These are phyloP conservation scores for Cydia fagiglandana DNA, from an alignment of 1,140 invertebrate species.

Conservation along the genomic window DNA sequence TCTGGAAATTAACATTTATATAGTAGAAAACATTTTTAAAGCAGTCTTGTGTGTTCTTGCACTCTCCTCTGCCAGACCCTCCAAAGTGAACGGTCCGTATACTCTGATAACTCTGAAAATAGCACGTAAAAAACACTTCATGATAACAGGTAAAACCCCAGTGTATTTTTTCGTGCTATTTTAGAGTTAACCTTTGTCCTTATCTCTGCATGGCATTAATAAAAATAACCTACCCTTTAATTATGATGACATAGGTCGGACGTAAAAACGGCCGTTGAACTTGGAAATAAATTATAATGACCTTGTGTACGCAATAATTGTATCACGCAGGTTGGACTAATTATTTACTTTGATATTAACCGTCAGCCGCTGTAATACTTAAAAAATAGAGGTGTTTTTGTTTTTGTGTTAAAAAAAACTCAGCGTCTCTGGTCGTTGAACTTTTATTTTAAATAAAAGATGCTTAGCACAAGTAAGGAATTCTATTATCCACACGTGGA, in stretches of 20 bases:
- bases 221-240: background rate
- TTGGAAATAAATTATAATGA: background rate
- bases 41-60: too few species aligned
- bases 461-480: too few species aligned
- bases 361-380: background rate
- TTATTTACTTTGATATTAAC: background rate
- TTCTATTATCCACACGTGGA: too few species aligned
- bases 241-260: background rate
- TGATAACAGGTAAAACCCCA: too few species aligned
- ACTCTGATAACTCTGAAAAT: too few species aligned
- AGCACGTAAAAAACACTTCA: too few species aligned
- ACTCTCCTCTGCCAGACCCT: too few species aligned
- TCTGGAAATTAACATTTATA: too few species aligned
- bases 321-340: background rate
- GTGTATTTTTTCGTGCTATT: background rate
- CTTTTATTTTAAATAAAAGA: too few species aligned
- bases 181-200: background rate
- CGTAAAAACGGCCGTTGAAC: constrained; percentile 9
- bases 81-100: too few species aligned
- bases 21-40: too few species aligned
- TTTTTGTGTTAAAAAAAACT: constrained; percentile 1
- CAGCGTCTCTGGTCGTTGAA: too few species aligned
- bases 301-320: background rate
- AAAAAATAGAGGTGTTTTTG: background rate
- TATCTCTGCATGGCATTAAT: background rate